Evolutionary conservation across 2,888 invertebrate genomes (phyloP).

Genomic region (Masnerella sp.): DNA sequence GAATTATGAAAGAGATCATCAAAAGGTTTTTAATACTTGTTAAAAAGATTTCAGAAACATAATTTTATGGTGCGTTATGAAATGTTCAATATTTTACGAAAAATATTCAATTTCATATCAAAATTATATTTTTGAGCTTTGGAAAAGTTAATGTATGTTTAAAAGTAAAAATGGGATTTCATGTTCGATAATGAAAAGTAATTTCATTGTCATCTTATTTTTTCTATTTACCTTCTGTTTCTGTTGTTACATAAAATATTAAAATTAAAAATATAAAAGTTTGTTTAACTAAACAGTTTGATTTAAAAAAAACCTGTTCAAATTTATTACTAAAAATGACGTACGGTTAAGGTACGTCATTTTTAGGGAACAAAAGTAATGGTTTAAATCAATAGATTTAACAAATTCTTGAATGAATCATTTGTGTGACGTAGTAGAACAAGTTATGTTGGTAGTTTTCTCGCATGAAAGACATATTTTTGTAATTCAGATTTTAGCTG

Average conservation of each 20-base stretch:
- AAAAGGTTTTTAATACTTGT: slow-evolving; percentile 14
- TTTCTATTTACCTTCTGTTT: no score
- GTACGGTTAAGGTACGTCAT: no score
- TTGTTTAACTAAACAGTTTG: no score
- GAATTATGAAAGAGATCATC: slow-evolving; percentile 18
- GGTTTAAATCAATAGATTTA: background rate
- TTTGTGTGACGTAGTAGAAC: slow-evolving; percentile 1
- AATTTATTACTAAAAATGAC: no score
- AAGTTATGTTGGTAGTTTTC: slow-evolving; percentile 4
- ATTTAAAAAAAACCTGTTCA: no score
- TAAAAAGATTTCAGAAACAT: background rate
- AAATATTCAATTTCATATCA: background rate
- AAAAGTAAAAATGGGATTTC: no score
- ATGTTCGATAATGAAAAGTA: no score
- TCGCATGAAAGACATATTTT: slow-evolving; percentile 5
- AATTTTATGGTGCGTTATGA: background rate
- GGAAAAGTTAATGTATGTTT: no score
- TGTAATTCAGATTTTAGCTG: background rate
- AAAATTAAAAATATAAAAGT: no score
- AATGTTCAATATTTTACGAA: background rate
- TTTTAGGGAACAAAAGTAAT: slow-evolving; percentile 17
- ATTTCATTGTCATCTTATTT: no score
- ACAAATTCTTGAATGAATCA: slow-evolving; percentile 28
- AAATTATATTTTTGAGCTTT: no score
- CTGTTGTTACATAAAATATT: no score